Percentiles rank a stretch among this genome's conserved stretches.
Conservation (phyloP, 2,797 vertebrate species). For the Ctenosaura bakeri region DNA sequence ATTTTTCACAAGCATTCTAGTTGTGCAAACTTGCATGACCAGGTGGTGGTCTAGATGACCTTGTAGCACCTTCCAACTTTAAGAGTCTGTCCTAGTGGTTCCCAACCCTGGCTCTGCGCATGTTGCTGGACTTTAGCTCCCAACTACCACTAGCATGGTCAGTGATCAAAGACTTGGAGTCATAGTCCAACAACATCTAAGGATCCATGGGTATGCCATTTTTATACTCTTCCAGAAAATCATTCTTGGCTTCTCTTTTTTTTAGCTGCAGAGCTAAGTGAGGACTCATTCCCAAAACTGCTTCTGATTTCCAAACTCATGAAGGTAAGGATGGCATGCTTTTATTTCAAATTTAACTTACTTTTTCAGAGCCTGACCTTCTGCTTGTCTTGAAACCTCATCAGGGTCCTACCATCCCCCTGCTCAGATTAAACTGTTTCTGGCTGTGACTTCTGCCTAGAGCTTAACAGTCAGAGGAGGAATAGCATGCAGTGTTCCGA, state of each 20-base stretch:
- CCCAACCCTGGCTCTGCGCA: no score
- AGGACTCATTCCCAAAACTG: slow-evolving; percentile 92
- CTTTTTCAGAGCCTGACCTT: no score
- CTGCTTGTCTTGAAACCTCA: background rate
- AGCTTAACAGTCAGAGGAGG: no score
- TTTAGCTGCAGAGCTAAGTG: slow-evolving; percentile 92
- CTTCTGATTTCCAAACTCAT: slow-evolving; percentile 94
- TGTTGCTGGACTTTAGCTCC: background rate
- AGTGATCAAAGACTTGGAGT: background rate
- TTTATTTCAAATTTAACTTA: background rate
- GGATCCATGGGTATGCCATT: background rate
- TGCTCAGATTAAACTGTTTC: background rate
- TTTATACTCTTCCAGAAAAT: background rate
- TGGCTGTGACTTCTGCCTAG: no score
- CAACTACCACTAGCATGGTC: background rate
- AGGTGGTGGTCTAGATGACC: no score
- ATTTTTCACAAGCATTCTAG: no score
- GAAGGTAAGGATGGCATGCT: slow-evolving; percentile 84
- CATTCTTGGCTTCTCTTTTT: slow-evolving; percentile 34
- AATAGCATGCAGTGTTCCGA: background rate
- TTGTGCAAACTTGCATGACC: no score
- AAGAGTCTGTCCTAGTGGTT: background rate
- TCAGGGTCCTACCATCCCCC: background rate
- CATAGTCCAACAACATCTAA: background rate
- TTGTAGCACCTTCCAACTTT: background rate